Conservation (phyloP, 2,113 vertebrate species). For the Coracopsis vasa region DNA sequence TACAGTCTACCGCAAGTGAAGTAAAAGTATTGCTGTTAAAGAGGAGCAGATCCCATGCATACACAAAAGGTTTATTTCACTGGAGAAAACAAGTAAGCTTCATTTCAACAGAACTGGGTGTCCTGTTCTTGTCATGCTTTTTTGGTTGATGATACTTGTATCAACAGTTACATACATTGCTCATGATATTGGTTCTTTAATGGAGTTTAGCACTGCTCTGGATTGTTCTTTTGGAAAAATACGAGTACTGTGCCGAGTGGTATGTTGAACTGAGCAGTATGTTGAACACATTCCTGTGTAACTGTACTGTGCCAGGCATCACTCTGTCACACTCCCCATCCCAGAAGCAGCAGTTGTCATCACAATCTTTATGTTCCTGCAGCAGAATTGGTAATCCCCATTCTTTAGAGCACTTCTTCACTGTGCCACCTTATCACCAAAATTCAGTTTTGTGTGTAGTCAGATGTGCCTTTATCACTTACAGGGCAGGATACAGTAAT, state of each 20-base stretch:
- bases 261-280: not conserved
- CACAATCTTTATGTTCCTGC: not conserved
- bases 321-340: rapidly evolving
- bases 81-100: not conserved
- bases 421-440: not conserved
- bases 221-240: not conserved
- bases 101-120: not conserved
- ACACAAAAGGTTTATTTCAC: not conserved
- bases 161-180: not conserved
- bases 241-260: not conserved
- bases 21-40: not conserved
- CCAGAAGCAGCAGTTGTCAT: not conserved
- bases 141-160: not conserved
- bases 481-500: not conserved
- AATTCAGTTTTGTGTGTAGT: not conserved
- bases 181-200: not conserved
- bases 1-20: not conserved
- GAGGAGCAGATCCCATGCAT: rapidly evolving
- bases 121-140: not conserved
- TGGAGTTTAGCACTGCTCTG: not conserved
- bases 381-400: not conserved
- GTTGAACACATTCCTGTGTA: not conserved
- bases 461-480: not conserved
- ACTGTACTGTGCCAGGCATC: not conserved
- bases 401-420: not conserved